phyloP scores from a whole-genome alignment of 2,113 vertebrate genomes.

The Ceyx melanurus region DNA sequence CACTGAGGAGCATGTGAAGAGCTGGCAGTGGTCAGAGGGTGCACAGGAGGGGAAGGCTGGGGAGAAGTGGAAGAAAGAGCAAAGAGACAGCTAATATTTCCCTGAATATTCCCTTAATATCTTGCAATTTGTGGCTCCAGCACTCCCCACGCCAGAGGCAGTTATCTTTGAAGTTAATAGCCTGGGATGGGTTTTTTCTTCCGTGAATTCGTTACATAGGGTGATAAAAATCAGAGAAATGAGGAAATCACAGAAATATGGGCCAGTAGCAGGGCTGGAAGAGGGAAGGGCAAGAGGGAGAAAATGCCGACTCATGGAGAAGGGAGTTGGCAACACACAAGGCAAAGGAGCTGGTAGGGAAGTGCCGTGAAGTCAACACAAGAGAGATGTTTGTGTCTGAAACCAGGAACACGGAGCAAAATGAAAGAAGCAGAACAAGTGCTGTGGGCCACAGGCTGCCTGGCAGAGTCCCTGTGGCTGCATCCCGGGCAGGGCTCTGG shows the following conservation, averaged over 20 bases:
- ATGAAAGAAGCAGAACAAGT: conserved; percentile 3
- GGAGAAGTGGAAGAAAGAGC: background rate
- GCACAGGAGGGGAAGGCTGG: background rate
- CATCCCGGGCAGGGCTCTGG: background rate
- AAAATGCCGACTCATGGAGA: conserved; percentile 32
- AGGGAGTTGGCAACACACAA: background rate
- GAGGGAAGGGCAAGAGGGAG: background rate
- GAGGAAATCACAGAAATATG: conserved; percentile 7
- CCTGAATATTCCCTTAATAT: background rate
- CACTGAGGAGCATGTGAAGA: background rate
- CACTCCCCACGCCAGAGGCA: background rate
- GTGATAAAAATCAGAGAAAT: conserved; percentile 51
- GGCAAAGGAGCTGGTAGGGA: background rate
- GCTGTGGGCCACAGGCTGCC: background rate
- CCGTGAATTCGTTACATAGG: background rate
- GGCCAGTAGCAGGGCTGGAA: background rate
- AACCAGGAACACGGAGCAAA: background rate
- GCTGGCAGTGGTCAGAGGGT: background rate
- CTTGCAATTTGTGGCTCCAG: background rate
- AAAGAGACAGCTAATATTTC: background rate
- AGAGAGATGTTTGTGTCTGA: background rate
- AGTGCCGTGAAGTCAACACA: background rate
- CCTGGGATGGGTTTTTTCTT: conserved; percentile 31
- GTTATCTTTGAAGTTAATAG: conserved; percentile 32
- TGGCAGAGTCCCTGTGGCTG: background rate